phyloP scores from a whole-genome alignment of 2,797 vertebrate genomes.

The Avahi laniger region DNA sequence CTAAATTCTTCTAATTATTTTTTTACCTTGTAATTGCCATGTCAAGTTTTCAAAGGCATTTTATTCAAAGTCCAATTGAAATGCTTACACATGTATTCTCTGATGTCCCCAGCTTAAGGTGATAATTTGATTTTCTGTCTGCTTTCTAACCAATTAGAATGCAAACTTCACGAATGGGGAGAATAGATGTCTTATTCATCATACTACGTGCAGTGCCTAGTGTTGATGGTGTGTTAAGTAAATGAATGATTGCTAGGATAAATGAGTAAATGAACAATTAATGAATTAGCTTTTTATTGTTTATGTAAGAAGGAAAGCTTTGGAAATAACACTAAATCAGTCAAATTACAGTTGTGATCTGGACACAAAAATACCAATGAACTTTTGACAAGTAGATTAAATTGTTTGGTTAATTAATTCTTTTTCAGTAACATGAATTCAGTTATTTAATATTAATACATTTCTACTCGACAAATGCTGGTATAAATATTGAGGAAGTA shows the following conservation, averaged over 20 bases:
- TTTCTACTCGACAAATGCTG: neutral
- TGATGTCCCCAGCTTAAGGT: neutral
- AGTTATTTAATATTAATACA: neutral
- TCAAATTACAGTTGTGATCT: neutral
- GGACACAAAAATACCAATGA: neutral
- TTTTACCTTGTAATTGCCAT: neutral
- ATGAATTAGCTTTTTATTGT: neutral
- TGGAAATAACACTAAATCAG: neutral
- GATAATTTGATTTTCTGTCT: neutral
- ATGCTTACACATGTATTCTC: neutral
- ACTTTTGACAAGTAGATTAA: neutral
- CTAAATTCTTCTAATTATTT: neutral
- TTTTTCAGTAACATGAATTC: neutral
- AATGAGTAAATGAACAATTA: neutral
- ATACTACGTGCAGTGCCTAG: neutral
- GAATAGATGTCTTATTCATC: neutral
- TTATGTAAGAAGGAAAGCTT: neutral
- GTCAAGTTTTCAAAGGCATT: neutral
- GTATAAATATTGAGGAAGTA: neutral
- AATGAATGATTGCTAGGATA: neutral
- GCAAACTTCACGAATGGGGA: neutral
- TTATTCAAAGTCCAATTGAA: neutral
- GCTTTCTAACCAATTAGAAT: neutral
- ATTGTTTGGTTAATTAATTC: neutral
- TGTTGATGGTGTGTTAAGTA: neutral